Percentiles rank a stretch among this genome's conserved stretches.
These are phyloP conservation scores for Procavia capensis DNA, from an alignment of 2,113 vertebrate species.

Conservation along the genomic window DNA sequence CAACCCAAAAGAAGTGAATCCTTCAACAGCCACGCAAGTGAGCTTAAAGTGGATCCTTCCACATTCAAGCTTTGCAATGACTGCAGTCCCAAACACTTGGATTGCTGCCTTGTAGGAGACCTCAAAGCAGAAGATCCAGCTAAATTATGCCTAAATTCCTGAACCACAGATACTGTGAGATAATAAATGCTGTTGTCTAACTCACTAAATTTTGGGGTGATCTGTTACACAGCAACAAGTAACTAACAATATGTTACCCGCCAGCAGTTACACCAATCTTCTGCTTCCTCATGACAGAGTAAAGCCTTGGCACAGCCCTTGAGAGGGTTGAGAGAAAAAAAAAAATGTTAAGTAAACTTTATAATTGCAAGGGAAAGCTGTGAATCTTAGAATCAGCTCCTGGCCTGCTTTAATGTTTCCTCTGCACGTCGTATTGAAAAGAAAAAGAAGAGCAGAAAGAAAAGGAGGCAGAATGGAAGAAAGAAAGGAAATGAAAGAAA, in stretches of 20 bases:
- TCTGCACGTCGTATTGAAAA: background rate
- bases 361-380: background rate
- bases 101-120: background rate
- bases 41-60: background rate
- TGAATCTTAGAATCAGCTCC: background rate
- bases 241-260: background rate
- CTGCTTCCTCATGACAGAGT: conserved; percentile 2
- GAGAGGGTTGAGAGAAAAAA: background rate
- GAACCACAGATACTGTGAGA: background rate
- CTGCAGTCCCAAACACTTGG: background rate
- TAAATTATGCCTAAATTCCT: background rate
- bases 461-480: too few relatives aligned
- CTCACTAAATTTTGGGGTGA: background rate
- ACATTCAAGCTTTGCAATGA: background rate
- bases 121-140: background rate
- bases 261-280: background rate
- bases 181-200: background rate
- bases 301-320: background rate
- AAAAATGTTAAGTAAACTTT: conserved; percentile 22
- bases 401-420: background rate
- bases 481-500: too few relatives aligned
- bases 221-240: background rate
- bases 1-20: background rate
- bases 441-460: too few relatives aligned
- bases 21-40: background rate